Evolutionary conservation across 2,797 vertebrate species (phyloP).

Genomic region (Myotis planiceps): DNA sequence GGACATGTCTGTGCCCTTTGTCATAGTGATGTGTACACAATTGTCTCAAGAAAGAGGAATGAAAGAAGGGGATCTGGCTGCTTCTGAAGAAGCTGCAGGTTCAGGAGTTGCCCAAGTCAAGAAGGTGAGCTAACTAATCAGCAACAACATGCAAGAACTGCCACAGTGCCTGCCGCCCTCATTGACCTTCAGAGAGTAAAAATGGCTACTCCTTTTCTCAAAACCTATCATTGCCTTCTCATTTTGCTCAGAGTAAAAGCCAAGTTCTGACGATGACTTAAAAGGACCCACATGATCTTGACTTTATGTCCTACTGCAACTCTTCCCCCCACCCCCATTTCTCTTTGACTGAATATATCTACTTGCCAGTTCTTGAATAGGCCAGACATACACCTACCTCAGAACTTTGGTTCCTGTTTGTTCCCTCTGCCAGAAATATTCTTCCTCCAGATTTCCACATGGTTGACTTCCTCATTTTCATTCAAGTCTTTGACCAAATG

Average conservation of each 20-base stretch:
- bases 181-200: not conserved
- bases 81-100: not conserved
- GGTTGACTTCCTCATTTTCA: not conserved
- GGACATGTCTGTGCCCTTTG: not conserved
- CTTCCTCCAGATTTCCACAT: not conserved
- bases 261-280: not conserved
- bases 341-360: not conserved
- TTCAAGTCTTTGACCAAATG: not conserved
- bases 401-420: not conserved
- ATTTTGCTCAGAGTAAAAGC: not conserved
- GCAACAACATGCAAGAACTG: not conserved
- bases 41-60: not conserved
- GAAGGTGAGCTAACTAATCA: not conserved
- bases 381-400: not conserved
- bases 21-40: fast-evolving
- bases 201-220: not conserved
- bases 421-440: not conserved
- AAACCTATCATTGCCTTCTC: not conserved
- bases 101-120: not conserved
- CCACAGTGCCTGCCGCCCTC: fast-evolving
- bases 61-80: not conserved
- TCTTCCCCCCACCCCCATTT: not conserved
- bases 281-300: not conserved
- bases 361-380: not conserved
- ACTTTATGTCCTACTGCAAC: not conserved